Conservation (phyloP, 1,140 invertebrate genomes). For the Trachymyrmex septentrionalis region DNA sequence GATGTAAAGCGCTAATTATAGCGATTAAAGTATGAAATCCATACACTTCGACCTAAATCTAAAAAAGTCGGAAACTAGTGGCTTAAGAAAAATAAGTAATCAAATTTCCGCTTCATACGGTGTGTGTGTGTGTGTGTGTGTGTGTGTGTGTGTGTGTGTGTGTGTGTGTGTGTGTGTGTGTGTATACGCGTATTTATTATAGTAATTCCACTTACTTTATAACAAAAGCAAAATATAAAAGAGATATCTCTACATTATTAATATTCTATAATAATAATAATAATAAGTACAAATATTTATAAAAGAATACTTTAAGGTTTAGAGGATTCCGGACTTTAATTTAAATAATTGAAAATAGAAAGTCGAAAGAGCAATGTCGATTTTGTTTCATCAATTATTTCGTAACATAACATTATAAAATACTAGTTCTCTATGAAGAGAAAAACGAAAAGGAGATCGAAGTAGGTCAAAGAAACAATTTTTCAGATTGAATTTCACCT, state of each 20-base stretch:
- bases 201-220: neutral
- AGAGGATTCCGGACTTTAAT: neutral
- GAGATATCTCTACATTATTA: neutral
- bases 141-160: too few species aligned
- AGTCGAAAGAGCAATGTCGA: neutral
- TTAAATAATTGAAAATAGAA: neutral
- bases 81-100: neutral
- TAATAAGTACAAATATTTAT: neutral
- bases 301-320: neutral
- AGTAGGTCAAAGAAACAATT: constrained; percentile 11
- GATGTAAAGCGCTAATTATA: constrained; percentile 49
- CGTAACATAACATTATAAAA: neutral
- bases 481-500: constrained; percentile 38
- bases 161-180: too few species aligned
- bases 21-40: constrained; percentile 38
- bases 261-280: neutral
- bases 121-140: too few species aligned
- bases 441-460: neutral
- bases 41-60: constrained; percentile 33
- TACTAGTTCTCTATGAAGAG: neutral
- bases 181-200: neutral
- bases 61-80: neutral
- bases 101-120: neutral
- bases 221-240: neutral
- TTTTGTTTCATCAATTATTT: neutral